Evolutionary conservation across 2,888 invertebrate species (phyloP), one percentile per base, ranked within the genome.

Genomic region (Eremobia ochroleuca): DNA sequence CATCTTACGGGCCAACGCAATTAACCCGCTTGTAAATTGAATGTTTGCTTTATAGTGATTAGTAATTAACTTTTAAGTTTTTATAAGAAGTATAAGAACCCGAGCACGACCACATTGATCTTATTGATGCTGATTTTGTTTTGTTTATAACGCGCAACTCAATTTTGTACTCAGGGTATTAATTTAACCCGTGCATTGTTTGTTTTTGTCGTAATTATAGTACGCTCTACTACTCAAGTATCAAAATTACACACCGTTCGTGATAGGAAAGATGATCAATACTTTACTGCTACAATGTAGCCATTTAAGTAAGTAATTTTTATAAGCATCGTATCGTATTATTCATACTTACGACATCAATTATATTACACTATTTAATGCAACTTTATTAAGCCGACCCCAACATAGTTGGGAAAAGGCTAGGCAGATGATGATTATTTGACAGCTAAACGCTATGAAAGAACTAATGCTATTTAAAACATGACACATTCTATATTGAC

Each of bases 1-100:
- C 94, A 90, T 94, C 93, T 94, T 94, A 93, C 94, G 92, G 93
- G 93, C 93, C 94, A 93, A 90, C 92, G 96, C 96, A 96, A 97
- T 97, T 96, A 97, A 95, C 95, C 96, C 93, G 96, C 95, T 96
- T 94, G 95, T 96, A 96, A 96, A 97, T 97, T 96, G 96, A 96
- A 97, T 97, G 96, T 97, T 97, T 96, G 96, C 96, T 96, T 96
- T 96, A 95, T 95, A 95, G 96, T 95, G 96, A 96, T 96, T 96
- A 96, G 96, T 95, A 96, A 96, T 96, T 96, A 96, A 96, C 93
- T 94, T 94, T 91, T 90, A 91, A 91, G 93, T 94, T 96, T 96
- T 96, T 95, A 92, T 94, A 92, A 87, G 87, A 90, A 91, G 96
- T 94, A 92, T 94, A 92, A 88, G 87, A 91, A 92, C 89, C 83